Conservation (phyloP, 2,888 invertebrate species). For the Rhimphoctona megacephalus region DNA sequence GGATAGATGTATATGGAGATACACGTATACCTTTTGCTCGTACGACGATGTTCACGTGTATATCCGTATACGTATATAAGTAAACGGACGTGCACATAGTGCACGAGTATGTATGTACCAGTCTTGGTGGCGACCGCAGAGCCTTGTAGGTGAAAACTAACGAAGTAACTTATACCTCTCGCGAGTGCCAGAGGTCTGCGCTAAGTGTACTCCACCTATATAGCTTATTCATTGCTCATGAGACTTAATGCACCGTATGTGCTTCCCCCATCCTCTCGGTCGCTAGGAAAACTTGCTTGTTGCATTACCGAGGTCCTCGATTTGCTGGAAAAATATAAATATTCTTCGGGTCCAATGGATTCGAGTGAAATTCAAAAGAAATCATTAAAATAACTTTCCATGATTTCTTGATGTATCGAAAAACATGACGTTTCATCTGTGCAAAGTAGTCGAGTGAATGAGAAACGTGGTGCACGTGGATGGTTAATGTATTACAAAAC, state of each 20-base stretch:
- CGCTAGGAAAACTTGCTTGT: constrained; percentile 28
- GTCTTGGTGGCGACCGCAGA: constrained; percentile 69
- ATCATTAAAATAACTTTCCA: constrained; percentile 18
- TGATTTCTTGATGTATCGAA: constrained; percentile 39
- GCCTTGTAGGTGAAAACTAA: constrained; percentile 70
- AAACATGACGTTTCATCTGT: constrained; percentile 21
- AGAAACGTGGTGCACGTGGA: neutral
- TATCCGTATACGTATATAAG: constrained; percentile 5
- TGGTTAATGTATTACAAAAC: constrained; percentile 10
- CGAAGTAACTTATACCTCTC: constrained; percentile 70
- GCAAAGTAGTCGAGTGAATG: constrained; percentile 32
- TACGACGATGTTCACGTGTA: constrained; percentile 9
- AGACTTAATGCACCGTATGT: constrained; percentile 54
- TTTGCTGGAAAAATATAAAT: constrained; percentile 48
- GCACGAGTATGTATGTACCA: constrained; percentile 25
- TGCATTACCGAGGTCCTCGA: constrained; percentile 6
- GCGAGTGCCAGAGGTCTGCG: constrained; percentile 26
- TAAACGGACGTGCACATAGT: constrained; percentile 17
- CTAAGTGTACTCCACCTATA: constrained; percentile 38
- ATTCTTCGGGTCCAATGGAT: constrained; percentile 9
- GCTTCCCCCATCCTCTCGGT: constrained; percentile 42
- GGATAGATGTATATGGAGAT: constrained; percentile 34
- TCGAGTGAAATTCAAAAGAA: constrained; percentile 19
- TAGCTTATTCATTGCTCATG: constrained; percentile 52
- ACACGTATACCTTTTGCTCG: constrained; percentile 29